Evolutionary conservation across 2,113 vertebrate genomes (phyloP).

Genomic region (Anolis sagrei): DNA sequence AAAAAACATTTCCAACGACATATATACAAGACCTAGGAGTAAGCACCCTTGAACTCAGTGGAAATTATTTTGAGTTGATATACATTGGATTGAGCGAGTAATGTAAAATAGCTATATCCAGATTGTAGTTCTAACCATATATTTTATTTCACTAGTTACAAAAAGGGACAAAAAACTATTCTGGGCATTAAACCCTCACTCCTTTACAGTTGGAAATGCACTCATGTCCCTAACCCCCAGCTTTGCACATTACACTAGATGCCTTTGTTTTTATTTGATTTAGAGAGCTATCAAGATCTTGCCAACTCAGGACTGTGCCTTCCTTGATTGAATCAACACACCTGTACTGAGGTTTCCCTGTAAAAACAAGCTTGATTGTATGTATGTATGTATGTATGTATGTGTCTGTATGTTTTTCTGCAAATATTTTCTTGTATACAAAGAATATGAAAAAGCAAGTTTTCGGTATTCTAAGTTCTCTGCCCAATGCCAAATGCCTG

Average conservation of each 20-base stretch:
- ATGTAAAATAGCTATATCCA: background rate
- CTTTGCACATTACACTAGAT: background rate
- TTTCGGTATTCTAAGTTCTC: background rate
- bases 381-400: too few species aligned
- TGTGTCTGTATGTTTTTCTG: too few species aligned
- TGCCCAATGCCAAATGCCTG: background rate
- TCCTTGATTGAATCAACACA: too few species aligned
- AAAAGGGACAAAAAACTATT: background rate
- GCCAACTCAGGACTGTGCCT: too few species aligned
- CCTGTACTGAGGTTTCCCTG: too few species aligned
- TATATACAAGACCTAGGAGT: background rate
- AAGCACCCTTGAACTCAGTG: background rate
- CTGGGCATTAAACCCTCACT: background rate
- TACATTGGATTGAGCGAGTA: background rate
- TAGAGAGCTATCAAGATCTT: too few species aligned
- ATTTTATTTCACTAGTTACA: background rate
- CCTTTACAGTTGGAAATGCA: background rate
- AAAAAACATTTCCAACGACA: background rate
- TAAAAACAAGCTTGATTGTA: too few species aligned
- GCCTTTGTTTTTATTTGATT: background rate
- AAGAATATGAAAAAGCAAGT: conserved; percentile 6
- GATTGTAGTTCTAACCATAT: background rate
- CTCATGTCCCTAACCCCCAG: background rate
- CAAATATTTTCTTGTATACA: background rate
- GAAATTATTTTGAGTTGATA: background rate